These are phyloP conservation scores for Alectoris magna DNA, from an alignment of 2,797 vertebrate species.

Conservation along the genomic window DNA sequence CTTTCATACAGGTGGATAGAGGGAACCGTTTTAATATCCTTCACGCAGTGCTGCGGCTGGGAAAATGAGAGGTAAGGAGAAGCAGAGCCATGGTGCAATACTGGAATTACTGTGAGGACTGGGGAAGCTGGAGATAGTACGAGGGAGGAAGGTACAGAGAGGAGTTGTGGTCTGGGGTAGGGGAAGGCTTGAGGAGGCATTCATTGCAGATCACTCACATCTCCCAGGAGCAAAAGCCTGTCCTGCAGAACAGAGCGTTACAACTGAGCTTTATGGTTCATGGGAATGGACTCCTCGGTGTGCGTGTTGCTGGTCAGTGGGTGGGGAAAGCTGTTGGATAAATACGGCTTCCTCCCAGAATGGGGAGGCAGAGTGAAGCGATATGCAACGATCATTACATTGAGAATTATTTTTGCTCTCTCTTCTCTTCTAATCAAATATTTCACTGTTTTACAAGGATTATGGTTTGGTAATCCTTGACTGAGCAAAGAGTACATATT, in stretches of 20 bases:
- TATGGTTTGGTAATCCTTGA: background rate
- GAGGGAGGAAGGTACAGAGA: background rate
- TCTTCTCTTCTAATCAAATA: background rate
- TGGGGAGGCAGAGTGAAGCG: background rate
- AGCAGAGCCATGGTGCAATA: background rate
- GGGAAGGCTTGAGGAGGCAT: background rate
- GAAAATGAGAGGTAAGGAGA: background rate
- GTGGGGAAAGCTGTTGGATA: background rate
- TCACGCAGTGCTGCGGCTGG: background rate
- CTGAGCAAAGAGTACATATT: background rate
- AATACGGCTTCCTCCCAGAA: background rate
- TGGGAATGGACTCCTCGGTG: background rate
- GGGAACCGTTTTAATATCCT: background rate
- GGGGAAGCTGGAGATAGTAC: background rate
- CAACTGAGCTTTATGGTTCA: rapidly evolving
- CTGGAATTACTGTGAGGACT: background rate
- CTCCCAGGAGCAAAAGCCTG: background rate
- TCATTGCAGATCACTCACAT: background rate
- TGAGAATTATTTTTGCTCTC: background rate
- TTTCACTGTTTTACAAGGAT: background rate
- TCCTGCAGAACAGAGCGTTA: background rate
- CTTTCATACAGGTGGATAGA: background rate
- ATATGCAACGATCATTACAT: background rate
- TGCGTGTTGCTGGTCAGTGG: background rate
- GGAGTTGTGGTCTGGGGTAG: background rate